Conservation (phyloP, 2,797 vertebrate species). For the Acropternis orthonyx region DNA sequence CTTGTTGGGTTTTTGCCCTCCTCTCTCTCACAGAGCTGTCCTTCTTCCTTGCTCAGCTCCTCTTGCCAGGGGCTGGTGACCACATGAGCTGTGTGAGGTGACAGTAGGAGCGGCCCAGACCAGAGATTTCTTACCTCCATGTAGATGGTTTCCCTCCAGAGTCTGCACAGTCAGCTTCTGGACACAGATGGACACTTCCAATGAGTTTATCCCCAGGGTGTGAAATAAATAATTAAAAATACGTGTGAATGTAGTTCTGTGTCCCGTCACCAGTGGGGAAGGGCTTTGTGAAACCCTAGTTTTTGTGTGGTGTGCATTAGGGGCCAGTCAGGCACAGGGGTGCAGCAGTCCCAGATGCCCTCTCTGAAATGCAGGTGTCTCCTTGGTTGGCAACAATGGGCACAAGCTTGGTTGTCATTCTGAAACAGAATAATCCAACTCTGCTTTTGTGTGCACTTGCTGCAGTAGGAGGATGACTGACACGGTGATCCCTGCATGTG, state of each 20-base stretch:
- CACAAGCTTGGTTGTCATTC: not conserved
- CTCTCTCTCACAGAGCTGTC: not conserved
- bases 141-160: not conserved
- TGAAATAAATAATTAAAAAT: not conserved
- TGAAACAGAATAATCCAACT: not conserved
- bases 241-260: not conserved
- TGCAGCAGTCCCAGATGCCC: not conserved
- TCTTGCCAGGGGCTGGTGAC: not conserved
- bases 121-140: not conserved
- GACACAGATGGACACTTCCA: not conserved
- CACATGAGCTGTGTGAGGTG: not conserved
- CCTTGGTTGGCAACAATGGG: not conserved
- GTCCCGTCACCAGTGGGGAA: not conserved
- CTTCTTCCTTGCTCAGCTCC: not conserved
- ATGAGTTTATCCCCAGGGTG: not conserved
- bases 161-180: not conserved
- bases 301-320: not conserved
- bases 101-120: not conserved
- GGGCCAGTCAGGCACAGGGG: not conserved
- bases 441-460: not conserved
- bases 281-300: not conserved
- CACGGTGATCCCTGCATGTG: rapidly evolving
- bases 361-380: not conserved
- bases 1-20: not conserved
- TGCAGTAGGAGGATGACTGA: not conserved